A percentile compares a stretch with the other conserved stretches of the same genome.
phyloP scores from a whole-genome alignment of 2,797 vertebrate genomes.

The Eurystomus glaucurus region DNA sequence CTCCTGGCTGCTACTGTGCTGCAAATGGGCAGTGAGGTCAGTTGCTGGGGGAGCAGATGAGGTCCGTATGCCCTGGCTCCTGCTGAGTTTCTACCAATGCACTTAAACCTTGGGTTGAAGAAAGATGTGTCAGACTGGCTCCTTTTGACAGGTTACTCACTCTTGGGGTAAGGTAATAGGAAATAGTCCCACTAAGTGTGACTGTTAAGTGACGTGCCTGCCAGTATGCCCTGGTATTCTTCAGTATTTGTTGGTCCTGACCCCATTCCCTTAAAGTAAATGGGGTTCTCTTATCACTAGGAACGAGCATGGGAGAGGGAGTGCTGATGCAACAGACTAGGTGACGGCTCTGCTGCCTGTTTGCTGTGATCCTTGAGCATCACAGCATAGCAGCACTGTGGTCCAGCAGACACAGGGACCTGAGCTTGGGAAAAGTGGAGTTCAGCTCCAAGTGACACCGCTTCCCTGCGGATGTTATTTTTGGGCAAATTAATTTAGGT shows the following conservation, averaged over 20 bases:
- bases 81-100: neutral
- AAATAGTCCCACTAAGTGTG: neutral
- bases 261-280: neutral
- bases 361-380: neutral
- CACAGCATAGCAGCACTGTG: neutral
- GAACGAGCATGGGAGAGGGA: neutral
- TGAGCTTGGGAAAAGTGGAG: neutral
- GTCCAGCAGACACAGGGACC: neutral
- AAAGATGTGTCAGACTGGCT: neutral
- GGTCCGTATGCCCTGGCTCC: neutral
- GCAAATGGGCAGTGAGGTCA: rapidly evolving
- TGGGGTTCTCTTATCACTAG: neutral
- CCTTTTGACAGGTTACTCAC: neutral
- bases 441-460: neutral
- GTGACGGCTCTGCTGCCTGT: neutral
- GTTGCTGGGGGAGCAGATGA: neutral
- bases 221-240: neutral
- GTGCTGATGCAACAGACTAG: neutral
- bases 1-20: neutral
- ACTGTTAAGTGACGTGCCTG: neutral
- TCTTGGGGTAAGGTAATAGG: neutral
- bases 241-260: neutral
- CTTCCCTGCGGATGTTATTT: neutral
- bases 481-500: neutral
- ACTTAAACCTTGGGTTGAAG: neutral